phyloP scores from a whole-genome alignment of 2,888 invertebrate species.

The Sylvicola fuscatus region DNA sequence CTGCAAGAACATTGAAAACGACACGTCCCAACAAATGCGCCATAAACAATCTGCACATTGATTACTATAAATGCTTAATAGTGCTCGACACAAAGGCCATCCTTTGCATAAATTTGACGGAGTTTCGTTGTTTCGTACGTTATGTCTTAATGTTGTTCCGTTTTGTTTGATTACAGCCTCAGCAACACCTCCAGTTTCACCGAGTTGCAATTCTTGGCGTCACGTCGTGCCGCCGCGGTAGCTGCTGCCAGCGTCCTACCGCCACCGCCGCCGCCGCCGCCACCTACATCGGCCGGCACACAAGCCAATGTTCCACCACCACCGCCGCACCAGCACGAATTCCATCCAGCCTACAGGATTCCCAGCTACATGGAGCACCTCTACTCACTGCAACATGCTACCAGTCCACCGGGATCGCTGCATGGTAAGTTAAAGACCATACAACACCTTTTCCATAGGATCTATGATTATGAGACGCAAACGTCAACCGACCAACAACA shows the following conservation, averaged over 20 bases:
- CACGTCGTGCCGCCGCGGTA: conserved; percentile 27
- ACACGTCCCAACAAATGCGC: too few relatives aligned
- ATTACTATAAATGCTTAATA: too few relatives aligned
- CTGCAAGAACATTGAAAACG: too few relatives aligned
- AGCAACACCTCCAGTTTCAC: conserved; percentile 17
- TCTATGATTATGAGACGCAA: too few relatives aligned
- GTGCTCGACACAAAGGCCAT: too few relatives aligned
- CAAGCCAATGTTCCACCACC: conserved; percentile 26
- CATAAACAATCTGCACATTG: too few relatives aligned
- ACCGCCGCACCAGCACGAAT: conserved; percentile 30
- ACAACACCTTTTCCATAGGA: too few relatives aligned
- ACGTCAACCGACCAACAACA: too few relatives aligned
- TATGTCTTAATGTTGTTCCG: conserved; percentile 1
- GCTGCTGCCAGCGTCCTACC: conserved; percentile 25
- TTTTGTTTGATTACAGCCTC: conserved; percentile 5
- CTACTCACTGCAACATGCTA: conserved; percentile 47
- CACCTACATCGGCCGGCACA: conserved; percentile 7
- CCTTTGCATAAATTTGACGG: too few relatives aligned
- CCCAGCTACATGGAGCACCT: conserved; percentile 60
- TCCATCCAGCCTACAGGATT: conserved; percentile 49
- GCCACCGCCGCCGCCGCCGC: conserved; percentile 19
- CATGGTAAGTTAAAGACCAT: conserved; percentile 32
- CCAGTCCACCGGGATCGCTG: conserved; percentile 42
- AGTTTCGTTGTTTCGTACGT: background rate
- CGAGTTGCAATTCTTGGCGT: conserved; percentile 24